Conservation (phyloP, 1,140 invertebrate species). For the Drosophila dunni region DNA sequence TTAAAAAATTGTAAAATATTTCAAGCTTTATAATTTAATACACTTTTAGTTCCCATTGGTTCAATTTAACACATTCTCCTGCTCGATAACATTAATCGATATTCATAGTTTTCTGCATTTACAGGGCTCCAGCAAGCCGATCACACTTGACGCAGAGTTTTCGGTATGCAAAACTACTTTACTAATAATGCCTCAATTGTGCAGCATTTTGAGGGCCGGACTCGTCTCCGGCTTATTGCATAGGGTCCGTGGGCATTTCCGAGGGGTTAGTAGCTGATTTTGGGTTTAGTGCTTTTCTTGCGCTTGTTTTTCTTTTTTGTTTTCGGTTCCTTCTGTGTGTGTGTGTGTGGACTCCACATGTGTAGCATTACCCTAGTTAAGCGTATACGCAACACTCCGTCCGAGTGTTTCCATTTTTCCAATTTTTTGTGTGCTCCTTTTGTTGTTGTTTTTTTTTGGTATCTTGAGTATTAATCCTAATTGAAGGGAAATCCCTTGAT, state of each 20-base stretch:
- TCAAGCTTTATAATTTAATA: too few species aligned
- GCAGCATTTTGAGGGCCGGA: slow-evolving; percentile 43
- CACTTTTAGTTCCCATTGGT: too few species aligned
- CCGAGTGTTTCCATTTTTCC: slow-evolving; percentile 28
- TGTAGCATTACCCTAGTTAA: slow-evolving; percentile 73
- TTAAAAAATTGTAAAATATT: too few species aligned
- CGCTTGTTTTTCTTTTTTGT: background rate
- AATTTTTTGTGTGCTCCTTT: slow-evolving; percentile 34
- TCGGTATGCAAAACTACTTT: slow-evolving; percentile 73
- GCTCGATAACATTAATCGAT: too few species aligned
- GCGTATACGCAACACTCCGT: slow-evolving; percentile 24
- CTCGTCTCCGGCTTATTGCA: slow-evolving; percentile 32
- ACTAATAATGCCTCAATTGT: slow-evolving; percentile 83
- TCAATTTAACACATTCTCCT: too few species aligned
- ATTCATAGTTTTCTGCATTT: background rate
- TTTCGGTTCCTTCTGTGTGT: background rate
- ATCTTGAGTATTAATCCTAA: slow-evolving; percentile 83
- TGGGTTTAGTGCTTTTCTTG: slow-evolving; percentile 3
- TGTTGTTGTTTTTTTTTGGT: slow-evolving; percentile 52
- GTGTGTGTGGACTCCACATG: slow-evolving; percentile 29
- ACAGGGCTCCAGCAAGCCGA: slow-evolving; percentile 4
- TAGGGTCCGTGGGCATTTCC: slow-evolving; percentile 11
- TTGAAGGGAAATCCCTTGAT: slow-evolving; percentile 82
- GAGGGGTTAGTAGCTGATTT: slow-evolving; percentile 30
- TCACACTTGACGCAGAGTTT: background rate